Base-by-base conservation (phyloP, 2,113 vertebrate species). In the Thryonomys swinderianus region DNA sequence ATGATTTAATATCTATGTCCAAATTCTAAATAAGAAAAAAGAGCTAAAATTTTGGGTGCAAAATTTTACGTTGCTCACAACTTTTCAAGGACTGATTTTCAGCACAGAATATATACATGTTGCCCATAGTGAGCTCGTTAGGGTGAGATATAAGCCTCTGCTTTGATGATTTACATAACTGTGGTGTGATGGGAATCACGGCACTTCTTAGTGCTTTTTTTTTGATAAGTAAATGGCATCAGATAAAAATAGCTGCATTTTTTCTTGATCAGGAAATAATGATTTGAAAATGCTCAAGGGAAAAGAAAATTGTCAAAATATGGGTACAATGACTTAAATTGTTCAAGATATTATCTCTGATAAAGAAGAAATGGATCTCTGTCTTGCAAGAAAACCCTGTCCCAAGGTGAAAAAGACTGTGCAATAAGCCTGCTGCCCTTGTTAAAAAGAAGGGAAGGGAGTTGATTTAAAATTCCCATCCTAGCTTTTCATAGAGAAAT, bases 231-330 rank as follows among this genome's bases (percentile, higher is more conserved):
- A 95, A 94, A 85, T 88, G 76, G 6, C 5, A 88, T 30, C 53
- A 45, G 48, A 55, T 90, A 90, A 96, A 92, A 97, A 93, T 88
- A 83, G 64, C 20, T 48, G 34, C 27, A 21, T 55, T 93, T 85
- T 64, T 51, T 20, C n/a, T 62, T 76, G 17, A 85, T 57, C 20
- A 82, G 61, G 32, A 87, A 90, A 88, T 91, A 85, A 90, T 69
- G 55, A 94, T 85, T 96, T 95, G 30, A 78, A 90, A 96, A 96
- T 95, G 23, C 61, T 48, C 71, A 79, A n/a, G 66, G 45, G 32
- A 89, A 78, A 74, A 93, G 32, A 96, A 88, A 88, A 45, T 64
- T 91, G 45, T 81, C 81, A 87, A 61, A 14, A 27, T 90, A 21
- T 40, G 51, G 7, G 45, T 64, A 90, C 37, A 95, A 32, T 92